These are phyloP conservation scores for Stylophora pistillata DNA, from an alignment of 64 coral and sea anemone species.

Conservation along the genomic window DNA sequence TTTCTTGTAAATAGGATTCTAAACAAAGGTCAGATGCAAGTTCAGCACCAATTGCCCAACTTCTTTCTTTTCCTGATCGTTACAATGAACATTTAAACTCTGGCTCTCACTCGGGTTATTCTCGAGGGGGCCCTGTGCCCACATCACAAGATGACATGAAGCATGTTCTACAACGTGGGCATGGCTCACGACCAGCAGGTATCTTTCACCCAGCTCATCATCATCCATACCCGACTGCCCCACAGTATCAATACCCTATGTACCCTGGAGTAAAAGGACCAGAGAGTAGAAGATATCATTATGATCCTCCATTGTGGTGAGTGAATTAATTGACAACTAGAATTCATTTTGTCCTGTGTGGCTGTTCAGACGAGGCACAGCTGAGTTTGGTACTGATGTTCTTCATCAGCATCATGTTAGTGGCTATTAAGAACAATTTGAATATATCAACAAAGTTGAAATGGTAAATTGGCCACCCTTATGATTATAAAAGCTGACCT, in stretches of 20 bases:
- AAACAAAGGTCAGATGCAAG: conserved; percentile 78
- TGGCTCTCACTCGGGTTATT: conserved; percentile 64
- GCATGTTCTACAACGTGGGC: conserved; percentile 40
- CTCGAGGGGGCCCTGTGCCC: conserved; percentile 24
- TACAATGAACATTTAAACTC: conserved; percentile 68
- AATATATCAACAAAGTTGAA: no score
- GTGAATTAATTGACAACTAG: not conserved
- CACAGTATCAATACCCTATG: conserved; percentile 76
- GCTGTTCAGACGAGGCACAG: no score
- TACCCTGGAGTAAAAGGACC: conserved; percentile 69
- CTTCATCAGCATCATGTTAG: no score
- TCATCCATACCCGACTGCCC: conserved; percentile 54
- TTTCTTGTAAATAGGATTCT: conserved; percentile 47
- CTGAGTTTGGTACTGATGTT: no score
- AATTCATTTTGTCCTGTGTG: not conserved
- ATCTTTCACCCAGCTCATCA: conserved; percentile 81
- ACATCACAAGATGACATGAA: conserved; percentile 62
- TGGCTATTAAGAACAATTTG: no score
- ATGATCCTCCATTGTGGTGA: conserved; percentile 80
- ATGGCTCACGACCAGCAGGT: conserved; percentile 33
- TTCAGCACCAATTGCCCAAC: conserved; percentile 82
- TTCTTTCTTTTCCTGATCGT: conserved; percentile 74
- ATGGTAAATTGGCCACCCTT: no score
- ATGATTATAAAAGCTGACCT: no score
- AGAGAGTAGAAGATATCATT: conserved; percentile 55